Evolutionary conservation across 2,888 invertebrate species (phyloP).

Genomic region (Macrophya annulata): DNA sequence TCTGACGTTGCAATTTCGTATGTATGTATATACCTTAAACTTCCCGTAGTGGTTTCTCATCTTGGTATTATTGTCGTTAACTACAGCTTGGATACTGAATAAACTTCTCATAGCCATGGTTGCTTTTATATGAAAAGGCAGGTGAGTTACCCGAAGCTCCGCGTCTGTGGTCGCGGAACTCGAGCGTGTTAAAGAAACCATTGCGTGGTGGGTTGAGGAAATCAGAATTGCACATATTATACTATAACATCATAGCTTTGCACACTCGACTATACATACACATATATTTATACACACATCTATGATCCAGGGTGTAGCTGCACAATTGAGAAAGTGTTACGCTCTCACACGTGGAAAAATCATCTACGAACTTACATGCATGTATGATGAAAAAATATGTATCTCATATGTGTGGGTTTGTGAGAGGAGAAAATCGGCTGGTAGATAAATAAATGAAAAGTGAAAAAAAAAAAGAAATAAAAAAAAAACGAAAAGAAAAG

Average conservation of each 20-base stretch:
- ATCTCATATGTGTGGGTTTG: background rate
- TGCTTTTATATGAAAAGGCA: constrained; percentile 75
- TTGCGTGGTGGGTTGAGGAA: constrained; percentile 49
- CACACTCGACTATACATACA: background rate
- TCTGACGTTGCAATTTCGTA: too few relatives aligned
- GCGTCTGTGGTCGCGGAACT: constrained; percentile 58
- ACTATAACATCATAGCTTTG: background rate
- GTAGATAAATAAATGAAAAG: background rate
- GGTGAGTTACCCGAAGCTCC: constrained; percentile 59
- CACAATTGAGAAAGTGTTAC: background rate
- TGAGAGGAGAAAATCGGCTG: constrained; percentile 1
- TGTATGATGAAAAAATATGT: background rate
- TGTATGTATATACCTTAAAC: constrained; percentile 12
- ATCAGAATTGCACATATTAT: constrained; percentile 33
- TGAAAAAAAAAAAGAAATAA: background rate
- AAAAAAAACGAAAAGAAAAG: constrained; percentile 66
- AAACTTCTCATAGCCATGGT: constrained; percentile 58
- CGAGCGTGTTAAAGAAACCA: constrained; percentile 63
- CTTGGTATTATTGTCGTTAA: background rate
- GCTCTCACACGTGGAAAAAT: background rate
- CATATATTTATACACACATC: background rate
- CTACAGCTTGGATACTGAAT: constrained; percentile 15
- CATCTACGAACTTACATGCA: background rate
- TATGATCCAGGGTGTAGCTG: background rate
- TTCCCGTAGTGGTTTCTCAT: constrained; percentile 35